Base-by-base conservation (phyloP, 2,888 invertebrate genomes). In the Xestobium rufovillosum region DNA sequence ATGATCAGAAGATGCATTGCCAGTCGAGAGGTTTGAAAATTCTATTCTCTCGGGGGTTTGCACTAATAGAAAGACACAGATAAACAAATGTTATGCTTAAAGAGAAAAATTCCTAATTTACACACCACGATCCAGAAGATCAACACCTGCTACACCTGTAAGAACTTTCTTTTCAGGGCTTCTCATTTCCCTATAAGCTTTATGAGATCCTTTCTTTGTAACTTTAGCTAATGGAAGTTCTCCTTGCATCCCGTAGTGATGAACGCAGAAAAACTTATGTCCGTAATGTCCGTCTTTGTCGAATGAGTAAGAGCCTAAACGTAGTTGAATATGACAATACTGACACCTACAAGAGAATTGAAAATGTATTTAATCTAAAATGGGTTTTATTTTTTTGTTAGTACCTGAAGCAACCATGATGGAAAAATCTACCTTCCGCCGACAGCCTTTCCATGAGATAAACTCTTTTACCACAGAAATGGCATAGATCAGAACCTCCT, bases 391-490 rank as follows among this genome's bases (percentile, higher is more conserved):
- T 19, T 19, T n/a, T 19, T 19, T 19, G 6, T 19, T 19, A 19
- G n/a, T 52, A 63, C 61, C 63, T 81, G 69, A 96, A 88, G 69
- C 96, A 96, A 28, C 85, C 83, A 39, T 92, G 78, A 67, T 96
- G 95, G 62, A 95, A 80, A 57, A 87, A 87, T 54, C 87, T 75
- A 10, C 91, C 91, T 70, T 90, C 89, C 2, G 92, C 89, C 29
- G 80, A 83, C 45, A 92, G 77, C 45, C 88, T 76, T 65, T 96
- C 95, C 72, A 95, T 91, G 15, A 95, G 77, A 65, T 96, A 96
- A 36, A 96, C 95, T 28, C 88, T 77, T 64, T 86, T 84, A 36
- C 81, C 78, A 68, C 96, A 96, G 67, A 92, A 90, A 70, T 80
- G 89, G 69, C 81, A 90, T 55, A 73, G 73, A 62, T 86, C 84